Conservation (phyloP, 2,113 vertebrate genomes). For the Sphyrna mokarran region DNA sequence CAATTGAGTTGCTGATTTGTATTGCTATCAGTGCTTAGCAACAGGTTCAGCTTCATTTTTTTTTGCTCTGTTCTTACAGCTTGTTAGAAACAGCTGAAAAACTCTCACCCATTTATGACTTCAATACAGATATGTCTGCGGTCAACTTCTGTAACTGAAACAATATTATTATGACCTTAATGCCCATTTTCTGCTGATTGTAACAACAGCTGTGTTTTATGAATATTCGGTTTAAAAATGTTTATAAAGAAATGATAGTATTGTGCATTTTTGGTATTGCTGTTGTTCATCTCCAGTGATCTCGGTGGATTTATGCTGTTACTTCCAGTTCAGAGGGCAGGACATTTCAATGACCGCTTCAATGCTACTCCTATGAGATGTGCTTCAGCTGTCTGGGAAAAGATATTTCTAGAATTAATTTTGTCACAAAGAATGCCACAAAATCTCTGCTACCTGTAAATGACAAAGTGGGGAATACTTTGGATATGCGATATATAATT, state of each 20-base stretch:
- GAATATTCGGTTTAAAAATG: background rate
- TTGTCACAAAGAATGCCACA: background rate
- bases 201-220: background rate
- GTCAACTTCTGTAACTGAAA: background rate
- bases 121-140: background rate
- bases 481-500: background rate
- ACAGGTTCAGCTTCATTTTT: conserved; percentile 31
- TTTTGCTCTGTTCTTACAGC: background rate
- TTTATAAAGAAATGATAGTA: background rate
- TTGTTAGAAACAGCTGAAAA: conserved; percentile 30
- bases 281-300: background rate
- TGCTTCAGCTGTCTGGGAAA: background rate
- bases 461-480: background rate
- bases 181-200: background rate
- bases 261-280: background rate
- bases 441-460: background rate
- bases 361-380: background rate
- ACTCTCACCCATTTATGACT: background rate
- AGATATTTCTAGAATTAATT: background rate
- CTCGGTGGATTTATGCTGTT: background rate
- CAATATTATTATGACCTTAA: background rate
- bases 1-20: conserved; percentile 18
- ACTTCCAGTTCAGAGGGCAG: background rate
- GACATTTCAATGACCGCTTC: background rate
- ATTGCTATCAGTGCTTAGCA: conserved; percentile 27